Evolutionary conservation across 2,113 vertebrate genomes (phyloP), one percentile per base, ranked within the genome.

Genomic region (Terrapene triunguis): DNA sequence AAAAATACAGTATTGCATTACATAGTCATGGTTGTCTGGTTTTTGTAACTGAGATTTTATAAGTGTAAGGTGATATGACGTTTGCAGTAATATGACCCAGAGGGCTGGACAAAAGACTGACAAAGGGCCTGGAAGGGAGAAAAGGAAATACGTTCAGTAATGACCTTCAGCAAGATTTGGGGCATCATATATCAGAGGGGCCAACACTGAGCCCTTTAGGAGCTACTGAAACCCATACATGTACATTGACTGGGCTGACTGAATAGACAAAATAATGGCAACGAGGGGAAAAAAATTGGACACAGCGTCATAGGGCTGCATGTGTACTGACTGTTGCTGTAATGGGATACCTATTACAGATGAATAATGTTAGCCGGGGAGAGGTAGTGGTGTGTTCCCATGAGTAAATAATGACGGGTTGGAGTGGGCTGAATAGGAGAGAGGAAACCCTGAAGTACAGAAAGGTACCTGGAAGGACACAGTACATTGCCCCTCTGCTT

Each of bases 41-140:
- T 95, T 97, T 81, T 89, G 50, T 86, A 96, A 62, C 82, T 89
- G 85, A 87, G 82, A 96, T 93, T 90, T 65, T 96, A 95, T 92
- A 97, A 85, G 92, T 83, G 76, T 86, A 96, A 92, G 54, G 76
- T 96, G 81, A 91, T 91, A 88, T 92, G 95, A 94, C 89, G 97
- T 97, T 97, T 96, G 55, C 83, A 94, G 81, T 94, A 95, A 95
- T 97, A 96, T 94, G 97, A 92, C 89, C 87, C 92, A 90, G 84
- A 88, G 51, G 25, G 21, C 59, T 89, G 84, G 84, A 89, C 85
- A 91, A 22, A 96, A 87, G 74, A 83, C 83, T 74, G 85, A 82
- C 57, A 86, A 97, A 81, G 53, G 91, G 92, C 47, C 82, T 19
- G 21, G 32, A 81, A 51, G 38, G 79, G 69, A 72, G 87, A 91